These are phyloP conservation scores for Notocelia uddmanniana DNA, from an alignment of 2,888 invertebrate species.

Conservation along the genomic window DNA sequence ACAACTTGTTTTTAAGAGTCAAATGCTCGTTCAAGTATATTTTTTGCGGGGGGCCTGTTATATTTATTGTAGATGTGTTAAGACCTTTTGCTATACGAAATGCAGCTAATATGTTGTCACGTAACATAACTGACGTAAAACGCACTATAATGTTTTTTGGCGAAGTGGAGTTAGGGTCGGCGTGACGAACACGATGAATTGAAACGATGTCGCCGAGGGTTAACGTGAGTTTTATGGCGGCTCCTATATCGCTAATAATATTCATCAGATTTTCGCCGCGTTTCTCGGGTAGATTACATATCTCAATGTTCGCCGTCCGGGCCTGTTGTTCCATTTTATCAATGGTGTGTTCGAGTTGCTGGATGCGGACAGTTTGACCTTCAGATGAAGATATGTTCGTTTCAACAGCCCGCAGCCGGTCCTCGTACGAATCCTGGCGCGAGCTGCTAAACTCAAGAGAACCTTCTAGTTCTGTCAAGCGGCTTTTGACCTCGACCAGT, in stretches of 20 bases:
- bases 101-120: slow-evolving; percentile 2
- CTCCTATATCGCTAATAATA: too few species aligned
- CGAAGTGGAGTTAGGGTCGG: neutral
- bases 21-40: slow-evolving; percentile 14
- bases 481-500: too few species aligned
- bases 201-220: neutral
- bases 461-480: too few species aligned
- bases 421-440: too few species aligned
- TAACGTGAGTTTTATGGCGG: neutral
- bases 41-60: neutral
- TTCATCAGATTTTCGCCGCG: too few species aligned
- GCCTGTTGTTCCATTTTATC: too few species aligned
- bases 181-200: slow-evolving; percentile 5
- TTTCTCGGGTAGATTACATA: slow-evolving; percentile 3
- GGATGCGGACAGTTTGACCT: too few species aligned
- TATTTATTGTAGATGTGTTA: neutral
- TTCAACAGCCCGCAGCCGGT: too few species aligned
- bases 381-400: too few species aligned
- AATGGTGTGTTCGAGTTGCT: too few species aligned
- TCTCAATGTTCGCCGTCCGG: neutral
- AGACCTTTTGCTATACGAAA: slow-evolving; percentile 5
- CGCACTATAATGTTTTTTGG: slow-evolving; percentile 8
- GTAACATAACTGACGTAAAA: neutral
- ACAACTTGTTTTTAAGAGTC: slow-evolving; percentile 7
- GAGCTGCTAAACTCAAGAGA: too few species aligned